Base-by-base conservation (phyloP, 2,888 invertebrate genomes). In the Rhodophaea formosa region DNA sequence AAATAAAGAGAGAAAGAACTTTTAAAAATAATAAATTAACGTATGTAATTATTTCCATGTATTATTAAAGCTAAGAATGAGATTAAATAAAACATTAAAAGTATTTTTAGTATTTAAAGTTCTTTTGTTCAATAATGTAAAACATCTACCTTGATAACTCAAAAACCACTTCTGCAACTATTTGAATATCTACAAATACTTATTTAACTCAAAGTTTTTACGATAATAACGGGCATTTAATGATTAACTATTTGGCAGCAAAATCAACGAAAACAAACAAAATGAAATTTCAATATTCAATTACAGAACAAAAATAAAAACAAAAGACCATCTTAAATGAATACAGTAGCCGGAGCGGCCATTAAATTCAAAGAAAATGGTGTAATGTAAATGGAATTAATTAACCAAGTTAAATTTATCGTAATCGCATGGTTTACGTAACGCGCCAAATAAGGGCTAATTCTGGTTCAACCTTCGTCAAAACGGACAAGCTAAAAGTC, bases 401-500 rank as follows among this genome's bases (percentile, higher is more conserved):
- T 62, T 65, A 61, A 59, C 61, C 62, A 60, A 64, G 61, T 65
- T 67, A 56, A 64, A 64, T 66, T 66, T 61, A 67, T 66, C 62
- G 65, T 70, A 63, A 68, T 68, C 68, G 67, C 60, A 43, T 61
- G 60, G 62, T 66, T 62, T 65, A 58, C 60, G 64, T 65, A 61
- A 61, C 59, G 62, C 66, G 61, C 65, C 68, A 68, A 70, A 67
- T 66, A 62, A 67, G 56, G 59, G 67, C 64, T 66, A 65, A 64
- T 70, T 66, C 59, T 49, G 61, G 69, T 67, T 69, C 67, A 69
- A 74, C 74, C 74, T 74, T 73, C 72, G 69, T 76, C 75, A 75
- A 71, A 74, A 61, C 66, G 68, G 69, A 71, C 74, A 66, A 69
- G 72, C 71, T 71, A 68, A 63, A 69, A 73, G 70, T 71, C 69